Percentiles rank a stretch among this genome's conserved stretches.
Evolutionary conservation across 1,140 invertebrate genomes (phyloP).

Genomic region (Pseudoatta argentina): DNA sequence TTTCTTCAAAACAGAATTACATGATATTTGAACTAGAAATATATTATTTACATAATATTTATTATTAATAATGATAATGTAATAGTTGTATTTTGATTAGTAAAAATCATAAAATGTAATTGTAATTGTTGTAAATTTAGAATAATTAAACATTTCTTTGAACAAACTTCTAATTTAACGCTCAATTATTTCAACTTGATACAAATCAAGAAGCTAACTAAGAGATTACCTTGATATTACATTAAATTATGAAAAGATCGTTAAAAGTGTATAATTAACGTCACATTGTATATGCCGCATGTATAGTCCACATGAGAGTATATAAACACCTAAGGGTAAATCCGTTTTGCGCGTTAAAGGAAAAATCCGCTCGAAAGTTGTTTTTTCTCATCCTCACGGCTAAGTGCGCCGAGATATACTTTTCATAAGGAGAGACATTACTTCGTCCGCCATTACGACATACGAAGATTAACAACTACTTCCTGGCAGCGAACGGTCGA

Average conservation of each 20-base stretch:
- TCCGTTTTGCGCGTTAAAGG: slow-evolving; percentile 38
- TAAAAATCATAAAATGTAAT: neutral
- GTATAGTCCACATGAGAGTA: neutral
- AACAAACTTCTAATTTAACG: neutral
- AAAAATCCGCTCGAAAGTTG: slow-evolving; percentile 5
- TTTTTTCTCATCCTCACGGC: slow-evolving; percentile 13
- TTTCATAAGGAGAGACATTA: slow-evolving; percentile 71
- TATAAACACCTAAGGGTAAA: slow-evolving; percentile 18
- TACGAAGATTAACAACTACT: slow-evolving; percentile 74
- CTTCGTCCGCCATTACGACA: slow-evolving; percentile 70
- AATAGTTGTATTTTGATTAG: neutral
- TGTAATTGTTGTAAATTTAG: too few relatives aligned
- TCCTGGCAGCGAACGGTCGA: slow-evolving; percentile 61
- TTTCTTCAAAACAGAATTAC: neutral
- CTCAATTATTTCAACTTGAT: neutral
- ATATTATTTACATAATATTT: too few relatives aligned
- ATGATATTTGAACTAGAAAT: neutral
- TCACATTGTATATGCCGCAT: neutral
- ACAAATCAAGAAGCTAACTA: neutral
- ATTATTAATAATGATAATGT: neutral
- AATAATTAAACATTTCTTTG: neutral
- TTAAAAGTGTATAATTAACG: slow-evolving; percentile 39
- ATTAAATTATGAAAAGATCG: neutral
- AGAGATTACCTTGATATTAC: neutral
- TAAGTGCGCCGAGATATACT: slow-evolving; percentile 60